Percentiles rank a stretch among this genome's conserved stretches.
Conservation (phyloP, 2,888 invertebrate genomes). For the Oithona nana region DNA sequence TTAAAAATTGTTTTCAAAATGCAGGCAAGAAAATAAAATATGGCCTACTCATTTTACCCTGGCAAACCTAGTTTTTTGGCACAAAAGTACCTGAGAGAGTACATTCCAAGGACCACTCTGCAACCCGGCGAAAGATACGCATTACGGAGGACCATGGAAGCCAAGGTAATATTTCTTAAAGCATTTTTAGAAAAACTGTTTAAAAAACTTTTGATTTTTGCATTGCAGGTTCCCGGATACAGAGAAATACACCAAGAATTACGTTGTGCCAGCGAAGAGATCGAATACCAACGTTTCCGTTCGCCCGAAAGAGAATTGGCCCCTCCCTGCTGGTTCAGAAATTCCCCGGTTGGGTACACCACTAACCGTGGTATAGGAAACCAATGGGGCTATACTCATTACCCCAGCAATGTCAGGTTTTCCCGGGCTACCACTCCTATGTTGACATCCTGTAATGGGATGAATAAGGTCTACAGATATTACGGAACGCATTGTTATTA, state of each 20-base stretch:
- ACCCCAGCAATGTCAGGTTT: not conserved
- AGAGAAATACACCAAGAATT: not conserved
- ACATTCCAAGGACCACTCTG: not conserved
- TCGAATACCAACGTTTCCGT: not conserved
- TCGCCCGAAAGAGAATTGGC: not conserved
- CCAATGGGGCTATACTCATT: not conserved
- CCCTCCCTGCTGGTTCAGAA: not conserved
- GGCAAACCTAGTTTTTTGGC: not conserved
- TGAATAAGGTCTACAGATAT: not conserved
- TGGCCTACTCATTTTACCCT: not conserved
- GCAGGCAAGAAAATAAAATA: too few species aligned
- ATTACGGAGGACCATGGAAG: not conserved
- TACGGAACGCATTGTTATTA: not conserved
- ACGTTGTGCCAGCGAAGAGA: not conserved
- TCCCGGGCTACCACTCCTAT: not conserved
- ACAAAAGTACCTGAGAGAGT: not conserved
- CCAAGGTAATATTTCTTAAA: too few species aligned
- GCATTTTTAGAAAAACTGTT: too few species aligned
- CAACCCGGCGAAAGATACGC: not conserved
- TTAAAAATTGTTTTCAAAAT: too few species aligned
- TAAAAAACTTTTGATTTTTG: too few species aligned
- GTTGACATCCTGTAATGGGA: not conserved
- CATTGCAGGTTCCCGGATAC: not conserved
- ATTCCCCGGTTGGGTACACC: not conserved
- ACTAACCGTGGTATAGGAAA: not conserved